Conservation (phyloP, 2,797 vertebrate species). For the Alcedo atthis region DNA sequence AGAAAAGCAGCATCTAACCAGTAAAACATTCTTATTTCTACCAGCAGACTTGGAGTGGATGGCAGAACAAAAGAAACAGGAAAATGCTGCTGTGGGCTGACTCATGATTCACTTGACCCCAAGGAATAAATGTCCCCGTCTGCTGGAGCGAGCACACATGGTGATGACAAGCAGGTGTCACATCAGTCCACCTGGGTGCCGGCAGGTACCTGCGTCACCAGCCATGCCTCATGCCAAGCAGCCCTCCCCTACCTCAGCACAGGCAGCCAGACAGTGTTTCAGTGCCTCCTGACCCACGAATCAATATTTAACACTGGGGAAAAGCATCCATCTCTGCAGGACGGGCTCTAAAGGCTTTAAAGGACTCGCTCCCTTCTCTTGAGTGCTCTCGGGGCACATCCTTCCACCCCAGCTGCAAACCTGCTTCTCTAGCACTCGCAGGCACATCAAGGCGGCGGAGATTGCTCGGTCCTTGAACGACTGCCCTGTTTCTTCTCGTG, state of each 20-base stretch:
- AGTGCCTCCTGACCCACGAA: neutral
- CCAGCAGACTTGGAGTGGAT: neutral
- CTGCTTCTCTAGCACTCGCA: neutral
- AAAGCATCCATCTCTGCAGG: neutral
- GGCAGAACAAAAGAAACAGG: neutral
- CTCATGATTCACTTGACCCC: neutral
- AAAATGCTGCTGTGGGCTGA: neutral
- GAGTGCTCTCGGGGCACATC: rapidly evolving
- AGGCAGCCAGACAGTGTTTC: neutral
- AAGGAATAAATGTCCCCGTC: rapidly evolving
- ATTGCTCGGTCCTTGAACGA: rapidly evolving
- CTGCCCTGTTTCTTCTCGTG: neutral
- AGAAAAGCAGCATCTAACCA: neutral
- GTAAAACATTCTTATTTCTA: neutral
- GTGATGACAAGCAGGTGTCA: neutral
- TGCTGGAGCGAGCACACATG: neutral
- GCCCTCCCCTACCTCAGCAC: neutral
- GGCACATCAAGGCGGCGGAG: neutral
- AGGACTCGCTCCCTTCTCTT: neutral
- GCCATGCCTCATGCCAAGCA: neutral
- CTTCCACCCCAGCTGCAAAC: neutral
- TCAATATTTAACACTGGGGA: neutral
- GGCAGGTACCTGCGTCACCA: neutral
- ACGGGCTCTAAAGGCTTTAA: neutral
- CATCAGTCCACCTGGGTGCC: neutral